phyloP scores from a whole-genome alignment of 2,888 invertebrate species.

The Meteorus cinctellus region DNA sequence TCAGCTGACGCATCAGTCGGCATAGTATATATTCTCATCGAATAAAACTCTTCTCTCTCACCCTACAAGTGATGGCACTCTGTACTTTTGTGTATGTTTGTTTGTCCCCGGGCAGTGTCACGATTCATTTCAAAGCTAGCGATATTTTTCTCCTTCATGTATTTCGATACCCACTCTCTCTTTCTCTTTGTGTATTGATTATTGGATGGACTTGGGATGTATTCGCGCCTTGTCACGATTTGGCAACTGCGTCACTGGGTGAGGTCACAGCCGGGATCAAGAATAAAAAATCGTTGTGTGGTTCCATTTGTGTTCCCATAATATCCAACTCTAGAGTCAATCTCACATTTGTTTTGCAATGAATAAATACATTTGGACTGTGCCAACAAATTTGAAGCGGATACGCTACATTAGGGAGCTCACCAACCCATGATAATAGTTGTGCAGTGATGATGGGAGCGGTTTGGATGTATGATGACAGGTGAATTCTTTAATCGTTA shows the following conservation, averaged over 20 bases:
- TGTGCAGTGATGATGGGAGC: constrained; percentile 57
- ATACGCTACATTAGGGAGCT: constrained; percentile 63
- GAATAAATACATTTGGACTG: not conserved
- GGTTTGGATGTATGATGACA: constrained; percentile 69
- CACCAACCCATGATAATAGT: constrained; percentile 66
- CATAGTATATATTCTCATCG: constrained; percentile 65
- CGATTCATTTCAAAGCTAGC: constrained; percentile 60
- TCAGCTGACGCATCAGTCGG: constrained; percentile 66
- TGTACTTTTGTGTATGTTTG: not conserved
- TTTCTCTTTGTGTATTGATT: constrained; percentile 17
- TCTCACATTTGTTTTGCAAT: constrained; percentile 38
- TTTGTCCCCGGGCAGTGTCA: constrained; percentile 10
- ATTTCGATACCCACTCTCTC: constrained; percentile 42
- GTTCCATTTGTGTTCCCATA: constrained; percentile 33
- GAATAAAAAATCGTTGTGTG: constrained; percentile 32
- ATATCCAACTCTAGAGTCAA: constrained; percentile 15
- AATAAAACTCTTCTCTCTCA: constrained; percentile 25
- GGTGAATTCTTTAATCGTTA: constrained; percentile 70
- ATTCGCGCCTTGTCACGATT: constrained; percentile 40
- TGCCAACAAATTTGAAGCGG: constrained; percentile 51
- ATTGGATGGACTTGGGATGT: constrained; percentile 11
- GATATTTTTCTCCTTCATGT: constrained; percentile 49
- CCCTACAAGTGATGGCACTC: not conserved
- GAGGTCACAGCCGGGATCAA: constrained; percentile 38
- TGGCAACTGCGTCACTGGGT: constrained; percentile 42